Conservation (phyloP, 2,113 vertebrate species). For the Paedocypris sp. region DNA sequence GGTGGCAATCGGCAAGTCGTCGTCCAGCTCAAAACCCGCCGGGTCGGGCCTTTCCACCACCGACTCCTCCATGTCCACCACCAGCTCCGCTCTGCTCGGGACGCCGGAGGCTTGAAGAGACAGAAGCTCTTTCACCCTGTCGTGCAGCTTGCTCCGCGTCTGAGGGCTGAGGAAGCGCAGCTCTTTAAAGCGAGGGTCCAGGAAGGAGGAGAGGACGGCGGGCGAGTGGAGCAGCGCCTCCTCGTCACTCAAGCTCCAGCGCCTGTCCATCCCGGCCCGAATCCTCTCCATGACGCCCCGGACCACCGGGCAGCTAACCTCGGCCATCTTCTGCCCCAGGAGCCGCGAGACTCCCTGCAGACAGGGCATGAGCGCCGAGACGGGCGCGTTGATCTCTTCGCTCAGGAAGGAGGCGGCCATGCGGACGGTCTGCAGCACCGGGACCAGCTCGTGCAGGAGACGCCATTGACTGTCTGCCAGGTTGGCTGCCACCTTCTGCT, state of each 20-base stretch:
- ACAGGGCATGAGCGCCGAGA: constrained; percentile 53
- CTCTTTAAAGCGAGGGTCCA: constrained; percentile 60
- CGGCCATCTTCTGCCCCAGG: constrained; percentile 42
- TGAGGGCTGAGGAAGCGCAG: constrained; percentile 50
- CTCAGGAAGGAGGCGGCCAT: constrained; percentile 47
- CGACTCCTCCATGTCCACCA: constrained; percentile 9
- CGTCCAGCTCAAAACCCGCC: constrained; percentile 15
- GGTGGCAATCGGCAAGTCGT: constrained; percentile 23
- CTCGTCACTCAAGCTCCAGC: constrained; percentile 44
- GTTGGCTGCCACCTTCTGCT: constrained; percentile 40
- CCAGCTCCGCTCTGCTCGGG: neutral
- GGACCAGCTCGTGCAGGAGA: constrained; percentile 52
- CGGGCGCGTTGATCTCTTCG: constrained; percentile 51
- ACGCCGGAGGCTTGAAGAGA: constrained; percentile 40
- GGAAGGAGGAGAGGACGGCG: constrained; percentile 45
- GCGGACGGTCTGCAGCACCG: constrained; percentile 45
- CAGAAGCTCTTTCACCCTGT: constrained; percentile 43
- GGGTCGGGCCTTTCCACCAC: constrained; percentile 6
- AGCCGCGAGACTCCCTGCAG: constrained; percentile 45
- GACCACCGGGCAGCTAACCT: constrained; percentile 33
- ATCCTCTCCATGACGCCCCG: constrained; percentile 41
- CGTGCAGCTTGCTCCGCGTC: constrained; percentile 44
- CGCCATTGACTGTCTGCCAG: constrained; percentile 59
- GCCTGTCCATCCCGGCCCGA: constrained; percentile 37
- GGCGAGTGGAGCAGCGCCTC: constrained; percentile 43